These are phyloP conservation scores for Nesometra sesokonis DNA, from an alignment of 35 echinoderm and acorn worm species.

Conservation along the genomic window DNA sequence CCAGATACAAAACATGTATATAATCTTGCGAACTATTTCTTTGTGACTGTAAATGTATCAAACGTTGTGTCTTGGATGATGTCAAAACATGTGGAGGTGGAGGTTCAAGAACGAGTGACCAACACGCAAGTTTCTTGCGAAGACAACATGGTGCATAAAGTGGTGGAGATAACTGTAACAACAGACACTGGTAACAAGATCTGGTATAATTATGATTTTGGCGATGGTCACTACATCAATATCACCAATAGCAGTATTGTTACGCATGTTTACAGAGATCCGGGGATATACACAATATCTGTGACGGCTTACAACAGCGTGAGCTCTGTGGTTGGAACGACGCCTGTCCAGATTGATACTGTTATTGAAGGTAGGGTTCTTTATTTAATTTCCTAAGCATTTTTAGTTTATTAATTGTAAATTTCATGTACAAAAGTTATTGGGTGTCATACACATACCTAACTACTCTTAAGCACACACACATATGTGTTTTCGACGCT, in stretches of 20 bases:
- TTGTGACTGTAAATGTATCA: constrained; percentile 60
- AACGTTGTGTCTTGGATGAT: constrained; percentile 76
- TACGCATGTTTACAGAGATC: constrained; percentile 13
- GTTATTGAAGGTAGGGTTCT: constrained; percentile 16
- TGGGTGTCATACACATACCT: too few relatives aligned
- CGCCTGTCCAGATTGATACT: constrained; percentile 41
- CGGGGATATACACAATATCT: constrained; percentile 22
- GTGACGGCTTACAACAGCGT: constrained; percentile 44
- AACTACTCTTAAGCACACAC: too few relatives aligned
- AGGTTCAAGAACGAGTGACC: constrained; percentile 56
- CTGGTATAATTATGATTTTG: constrained; percentile 51
- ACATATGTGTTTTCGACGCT: too few relatives aligned
- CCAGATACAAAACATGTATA: constrained; percentile 36
- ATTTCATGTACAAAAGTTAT: too few relatives aligned
- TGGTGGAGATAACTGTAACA: constrained; percentile 8
- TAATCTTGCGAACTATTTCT: constrained; percentile 21
- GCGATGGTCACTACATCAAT: constrained; percentile 21
- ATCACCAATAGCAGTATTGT: neutral
- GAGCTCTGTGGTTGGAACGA: constrained; percentile 4
- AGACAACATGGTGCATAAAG: constrained; percentile 21
- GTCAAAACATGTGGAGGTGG: constrained; percentile 29
- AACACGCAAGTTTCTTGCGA: constrained; percentile 6
- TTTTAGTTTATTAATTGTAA: too few relatives aligned
- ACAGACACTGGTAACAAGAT: constrained; percentile 62
- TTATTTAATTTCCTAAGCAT: too few relatives aligned